phyloP scores from a whole-genome alignment of 2,888 invertebrate genomes.

The Cosmopolites sordidus region DNA sequence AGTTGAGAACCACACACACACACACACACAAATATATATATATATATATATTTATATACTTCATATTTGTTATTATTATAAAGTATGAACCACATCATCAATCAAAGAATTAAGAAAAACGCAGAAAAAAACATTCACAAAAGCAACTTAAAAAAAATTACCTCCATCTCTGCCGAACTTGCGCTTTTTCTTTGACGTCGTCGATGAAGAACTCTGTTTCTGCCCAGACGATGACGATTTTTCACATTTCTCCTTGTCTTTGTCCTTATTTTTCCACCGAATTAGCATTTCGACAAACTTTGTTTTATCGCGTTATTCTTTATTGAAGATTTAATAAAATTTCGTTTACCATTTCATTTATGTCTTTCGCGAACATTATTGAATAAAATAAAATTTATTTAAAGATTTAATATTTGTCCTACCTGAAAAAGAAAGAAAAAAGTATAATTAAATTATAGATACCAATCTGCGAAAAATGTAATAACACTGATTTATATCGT shows the following conservation, averaged over 20 bases:
- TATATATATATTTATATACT: no score
- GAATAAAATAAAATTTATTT: conserved; percentile 3
- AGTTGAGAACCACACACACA: no score
- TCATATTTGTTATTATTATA: no score
- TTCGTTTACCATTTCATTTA: conserved; percentile 4
- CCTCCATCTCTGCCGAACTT: conserved; percentile 79
- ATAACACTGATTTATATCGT: no score
- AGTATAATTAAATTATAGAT: no score
- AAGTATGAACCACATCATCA: no score
- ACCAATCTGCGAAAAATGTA: no score
- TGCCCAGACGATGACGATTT: conserved; percentile 48
- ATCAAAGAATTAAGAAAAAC: not conserved
- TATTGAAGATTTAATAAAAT: conserved; percentile 5
- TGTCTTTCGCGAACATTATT: conserved; percentile 4
- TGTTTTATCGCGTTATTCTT: conserved; percentile 8
- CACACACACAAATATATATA: no score
- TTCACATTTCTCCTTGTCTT: conserved; percentile 61
- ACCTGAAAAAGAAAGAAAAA: conserved; percentile 5
- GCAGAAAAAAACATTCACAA: not conserved
- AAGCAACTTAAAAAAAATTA: conserved; percentile 44
- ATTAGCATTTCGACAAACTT: conserved; percentile 58
- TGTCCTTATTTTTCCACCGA: conserved; percentile 83
- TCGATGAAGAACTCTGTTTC: conserved; percentile 45
- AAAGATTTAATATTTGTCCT: not conserved
- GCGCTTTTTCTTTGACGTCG: conserved; percentile 64